phyloP scores from a whole-genome alignment of 1,140 invertebrate species.

The Hestina assimilis region DNA sequence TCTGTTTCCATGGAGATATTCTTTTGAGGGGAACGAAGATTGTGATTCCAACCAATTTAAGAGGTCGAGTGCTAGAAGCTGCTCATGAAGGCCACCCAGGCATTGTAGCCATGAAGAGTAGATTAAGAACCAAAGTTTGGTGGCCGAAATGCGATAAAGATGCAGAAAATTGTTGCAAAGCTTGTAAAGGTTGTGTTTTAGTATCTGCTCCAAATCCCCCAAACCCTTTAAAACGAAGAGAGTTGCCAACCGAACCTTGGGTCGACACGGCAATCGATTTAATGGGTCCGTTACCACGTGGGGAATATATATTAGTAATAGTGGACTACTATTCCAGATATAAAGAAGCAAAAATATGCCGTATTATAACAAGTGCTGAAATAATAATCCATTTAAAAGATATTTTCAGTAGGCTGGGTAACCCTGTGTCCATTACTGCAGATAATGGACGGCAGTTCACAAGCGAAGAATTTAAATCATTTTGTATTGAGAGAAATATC shows the following conservation, averaged over 20 bases:
- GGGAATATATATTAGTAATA: constrained; percentile 21
- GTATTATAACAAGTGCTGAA: constrained; percentile 1
- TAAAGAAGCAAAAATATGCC: constrained; percentile 19
- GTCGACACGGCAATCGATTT: constrained; percentile 28
- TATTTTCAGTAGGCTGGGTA: constrained; percentile 15
- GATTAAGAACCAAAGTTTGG: constrained; percentile 29
- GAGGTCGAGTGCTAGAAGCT: constrained; percentile 33
- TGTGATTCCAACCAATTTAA: constrained; percentile 38
- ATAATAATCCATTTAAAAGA: constrained; percentile 20
- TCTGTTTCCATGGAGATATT: constrained; percentile 28
- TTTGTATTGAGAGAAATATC: constrained; percentile 16
- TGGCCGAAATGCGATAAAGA: constrained; percentile 71
- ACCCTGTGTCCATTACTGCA: constrained; percentile 22
- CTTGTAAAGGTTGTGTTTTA: constrained; percentile 65
- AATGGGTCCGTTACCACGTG: constrained; percentile 24
- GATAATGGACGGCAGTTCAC: constrained; percentile 27
- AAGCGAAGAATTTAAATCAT: constrained; percentile 25
- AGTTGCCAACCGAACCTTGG: constrained; percentile 23
- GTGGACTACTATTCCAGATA: constrained; percentile 29
- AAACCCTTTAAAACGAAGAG: constrained; percentile 20
- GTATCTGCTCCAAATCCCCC: constrained; percentile 18
- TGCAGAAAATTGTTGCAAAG: constrained; percentile 55
- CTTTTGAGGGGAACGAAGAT: constrained; percentile 24
- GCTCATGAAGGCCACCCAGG: no score
- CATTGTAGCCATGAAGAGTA: no score